Percentiles rank a stretch among this genome's conserved stretches.
These are phyloP conservation scores for Meleagris gallopavo DNA, from an alignment of 2,113 vertebrate genomes.

Conservation along the genomic window DNA sequence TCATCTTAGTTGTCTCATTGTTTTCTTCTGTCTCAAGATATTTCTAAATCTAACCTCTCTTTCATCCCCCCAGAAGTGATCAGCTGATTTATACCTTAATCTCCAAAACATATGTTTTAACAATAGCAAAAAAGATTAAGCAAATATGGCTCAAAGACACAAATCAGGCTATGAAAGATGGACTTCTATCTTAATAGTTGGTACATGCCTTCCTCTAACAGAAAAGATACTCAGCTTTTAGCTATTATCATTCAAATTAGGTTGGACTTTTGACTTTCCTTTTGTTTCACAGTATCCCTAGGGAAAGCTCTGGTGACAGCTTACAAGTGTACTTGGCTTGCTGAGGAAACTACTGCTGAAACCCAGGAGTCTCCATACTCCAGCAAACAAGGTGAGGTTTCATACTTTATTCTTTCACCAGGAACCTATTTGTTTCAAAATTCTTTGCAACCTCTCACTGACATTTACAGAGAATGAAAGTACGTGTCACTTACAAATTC, in stretches of 20 bases:
- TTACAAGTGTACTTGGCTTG: not conserved
- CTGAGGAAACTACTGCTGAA: not conserved
- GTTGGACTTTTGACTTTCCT: not conserved
- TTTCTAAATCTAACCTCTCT: not conserved
- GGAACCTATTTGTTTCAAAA: slow-evolving; percentile 11
- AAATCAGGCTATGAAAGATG: not conserved
- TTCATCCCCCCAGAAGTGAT: fast-evolving
- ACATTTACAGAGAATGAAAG: not conserved
- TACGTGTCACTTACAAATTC: not conserved
- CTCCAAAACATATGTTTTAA: not conserved
- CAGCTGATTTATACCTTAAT: not conserved
- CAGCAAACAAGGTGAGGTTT: not conserved
- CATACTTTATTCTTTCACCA: not conserved
- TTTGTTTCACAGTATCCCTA: not conserved
- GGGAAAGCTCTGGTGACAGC: not conserved
- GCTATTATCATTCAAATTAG: not conserved
- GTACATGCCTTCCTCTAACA: not conserved
- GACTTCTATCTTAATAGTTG: not conserved
- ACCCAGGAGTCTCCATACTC: not conserved
- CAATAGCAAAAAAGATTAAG: not conserved
- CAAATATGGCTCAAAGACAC: fast-evolving
- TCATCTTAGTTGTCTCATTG: not conserved
- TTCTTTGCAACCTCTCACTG: not conserved
- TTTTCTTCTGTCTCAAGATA: not conserved
- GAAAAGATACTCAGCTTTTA: not conserved